Evolutionary conservation across 2,113 vertebrate genomes (phyloP).

Genomic region (Rhabdornis inornatus): DNA sequence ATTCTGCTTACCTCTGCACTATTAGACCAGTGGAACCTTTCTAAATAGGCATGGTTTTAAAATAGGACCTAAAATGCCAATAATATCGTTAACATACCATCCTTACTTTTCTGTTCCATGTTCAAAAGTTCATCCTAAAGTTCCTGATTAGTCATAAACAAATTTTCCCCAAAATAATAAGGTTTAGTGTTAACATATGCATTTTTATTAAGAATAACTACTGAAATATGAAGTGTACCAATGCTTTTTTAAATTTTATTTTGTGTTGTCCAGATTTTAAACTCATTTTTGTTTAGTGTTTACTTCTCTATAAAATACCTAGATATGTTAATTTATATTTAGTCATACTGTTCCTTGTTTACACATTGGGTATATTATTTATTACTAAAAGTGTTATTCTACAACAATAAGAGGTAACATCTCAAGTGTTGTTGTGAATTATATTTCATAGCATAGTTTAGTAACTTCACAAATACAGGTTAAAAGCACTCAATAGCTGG

Average conservation of each 20-base stretch:
- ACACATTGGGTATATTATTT: neutral
- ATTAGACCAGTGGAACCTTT: neutral
- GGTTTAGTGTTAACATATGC: neutral
- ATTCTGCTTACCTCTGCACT: neutral
- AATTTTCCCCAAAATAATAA: neutral
- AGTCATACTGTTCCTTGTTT: neutral
- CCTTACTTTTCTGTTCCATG: neutral
- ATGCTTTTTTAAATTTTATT: neutral
- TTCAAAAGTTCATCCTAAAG: neutral
- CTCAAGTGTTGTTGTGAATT: neutral
- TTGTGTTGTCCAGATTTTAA: neutral
- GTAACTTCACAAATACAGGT: neutral
- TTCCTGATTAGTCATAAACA: neutral
- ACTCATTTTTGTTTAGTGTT: neutral
- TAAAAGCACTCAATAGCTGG: neutral
- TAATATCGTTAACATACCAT: neutral
- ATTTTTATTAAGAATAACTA: neutral
- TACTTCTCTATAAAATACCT: neutral
- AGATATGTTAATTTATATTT: neutral
- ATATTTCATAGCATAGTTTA: neutral
- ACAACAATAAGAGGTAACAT: neutral
- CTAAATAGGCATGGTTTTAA: neutral
- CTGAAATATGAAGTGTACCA: neutral
- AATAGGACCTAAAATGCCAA: neutral
- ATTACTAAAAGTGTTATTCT: neutral